phyloP scores from a whole-genome alignment of 2,888 invertebrate genomes.

The Digitonthophagus gazella region DNA sequence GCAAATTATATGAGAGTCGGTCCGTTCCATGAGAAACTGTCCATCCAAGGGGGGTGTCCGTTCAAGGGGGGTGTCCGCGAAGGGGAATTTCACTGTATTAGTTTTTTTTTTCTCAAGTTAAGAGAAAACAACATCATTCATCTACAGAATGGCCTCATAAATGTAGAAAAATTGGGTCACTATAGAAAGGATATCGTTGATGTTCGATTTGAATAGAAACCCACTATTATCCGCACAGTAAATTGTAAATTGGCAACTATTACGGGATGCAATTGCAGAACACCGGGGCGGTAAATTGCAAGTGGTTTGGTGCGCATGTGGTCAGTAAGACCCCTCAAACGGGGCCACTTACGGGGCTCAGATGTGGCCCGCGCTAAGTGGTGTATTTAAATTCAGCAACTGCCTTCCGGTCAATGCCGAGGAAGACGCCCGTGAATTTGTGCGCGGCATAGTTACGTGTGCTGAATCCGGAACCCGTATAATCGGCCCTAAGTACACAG shows the following conservation, averaged over 20 bases:
- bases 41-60: too few relatives aligned
- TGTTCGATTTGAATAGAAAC: neutral
- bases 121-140: too few relatives aligned
- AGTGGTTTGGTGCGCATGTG: neutral
- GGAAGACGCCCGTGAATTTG: neutral
- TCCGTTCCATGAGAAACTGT: too few relatives aligned
- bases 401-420: neutral
- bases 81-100: too few relatives aligned
- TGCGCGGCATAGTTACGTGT: neutral
- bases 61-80: too few relatives aligned
- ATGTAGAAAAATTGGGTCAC: too few relatives aligned
- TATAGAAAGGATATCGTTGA: too few relatives aligned
- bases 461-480: neutral
- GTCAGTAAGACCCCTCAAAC: neutral
- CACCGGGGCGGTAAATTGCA: neutral
- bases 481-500: neutral
- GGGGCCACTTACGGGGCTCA: neutral
- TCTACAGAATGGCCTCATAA: too few relatives aligned
- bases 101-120: too few relatives aligned
- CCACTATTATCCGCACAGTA: neutral
- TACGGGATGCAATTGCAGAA: neutral
- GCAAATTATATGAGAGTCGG: too few relatives aligned
- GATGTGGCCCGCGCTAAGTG: neutral
- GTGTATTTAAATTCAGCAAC: neutral
- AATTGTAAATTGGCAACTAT: neutral